phyloP scores from a whole-genome alignment of 2,797 vertebrate species.

The Cryptoprocta ferox region DNA sequence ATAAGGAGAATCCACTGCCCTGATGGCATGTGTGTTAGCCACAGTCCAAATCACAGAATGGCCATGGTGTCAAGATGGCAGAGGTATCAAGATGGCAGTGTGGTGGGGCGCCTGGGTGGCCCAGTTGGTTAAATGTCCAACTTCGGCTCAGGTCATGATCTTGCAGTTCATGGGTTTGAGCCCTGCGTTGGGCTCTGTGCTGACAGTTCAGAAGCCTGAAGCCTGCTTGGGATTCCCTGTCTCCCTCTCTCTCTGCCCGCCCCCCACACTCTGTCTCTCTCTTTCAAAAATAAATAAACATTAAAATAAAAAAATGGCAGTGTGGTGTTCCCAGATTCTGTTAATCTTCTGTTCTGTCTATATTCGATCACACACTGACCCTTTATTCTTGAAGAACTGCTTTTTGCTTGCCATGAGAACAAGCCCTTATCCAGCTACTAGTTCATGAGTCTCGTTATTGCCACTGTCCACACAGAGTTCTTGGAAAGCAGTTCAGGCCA shows the following conservation, averaged over 20 bases:
- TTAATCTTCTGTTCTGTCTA: background rate
- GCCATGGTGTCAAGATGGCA: fast-evolving
- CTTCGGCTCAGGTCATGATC: too few relatives aligned
- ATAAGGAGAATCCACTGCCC: background rate
- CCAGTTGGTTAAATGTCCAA: too few relatives aligned
- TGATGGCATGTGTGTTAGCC: background rate
- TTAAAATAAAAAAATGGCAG: background rate
- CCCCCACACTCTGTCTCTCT: too few relatives aligned
- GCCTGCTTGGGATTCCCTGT: too few relatives aligned
- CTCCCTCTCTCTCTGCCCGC: too few relatives aligned
- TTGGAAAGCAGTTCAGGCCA: background rate
- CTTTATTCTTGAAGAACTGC: background rate
- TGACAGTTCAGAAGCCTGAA: too few relatives aligned
- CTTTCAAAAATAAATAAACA: too few relatives aligned
- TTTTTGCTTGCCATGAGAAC: background rate
- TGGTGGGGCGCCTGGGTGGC: too few relatives aligned
- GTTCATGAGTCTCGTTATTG: background rate
- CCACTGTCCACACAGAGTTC: background rate
- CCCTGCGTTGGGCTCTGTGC: too few relatives aligned
- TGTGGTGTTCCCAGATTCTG: fast-evolving
- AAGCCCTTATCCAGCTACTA: background rate
- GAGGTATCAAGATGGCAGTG: fast-evolving
- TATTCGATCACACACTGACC: fast-evolving
- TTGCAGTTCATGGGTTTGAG: too few relatives aligned
- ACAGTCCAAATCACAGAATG: fast-evolving